Percentiles rank a stretch among this genome's conserved stretches.
Evolutionary conservation across 2,797 vertebrate species (phyloP).

Genomic region (Spondyliosoma cantharus): DNA sequence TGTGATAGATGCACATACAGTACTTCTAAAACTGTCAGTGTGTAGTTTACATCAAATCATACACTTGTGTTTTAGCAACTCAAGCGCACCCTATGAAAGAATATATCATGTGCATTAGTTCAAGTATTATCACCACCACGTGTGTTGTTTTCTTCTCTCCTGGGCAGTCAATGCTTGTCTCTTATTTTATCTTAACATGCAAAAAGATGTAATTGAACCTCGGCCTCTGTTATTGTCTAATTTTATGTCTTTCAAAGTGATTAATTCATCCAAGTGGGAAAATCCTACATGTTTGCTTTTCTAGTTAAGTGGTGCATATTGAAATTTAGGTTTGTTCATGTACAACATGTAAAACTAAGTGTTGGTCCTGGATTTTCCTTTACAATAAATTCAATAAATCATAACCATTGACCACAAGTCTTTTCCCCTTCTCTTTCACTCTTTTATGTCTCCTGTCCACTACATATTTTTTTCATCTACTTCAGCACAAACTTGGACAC

Average conservation of each 20-base stretch:
- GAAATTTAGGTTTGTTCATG: slow-evolving; percentile 24
- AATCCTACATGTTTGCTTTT: slow-evolving; percentile 21
- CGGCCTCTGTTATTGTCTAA: slow-evolving; percentile 1
- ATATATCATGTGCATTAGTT: slow-evolving; percentile 33
- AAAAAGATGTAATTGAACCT: neutral
- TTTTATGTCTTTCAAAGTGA: slow-evolving; percentile 26
- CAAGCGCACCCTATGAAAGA: neutral
- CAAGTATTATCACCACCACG: neutral
- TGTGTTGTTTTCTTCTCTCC: neutral
- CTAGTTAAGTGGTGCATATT: slow-evolving; percentile 11
- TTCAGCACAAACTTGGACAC: too few relatives aligned
- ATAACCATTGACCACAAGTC: slow-evolving; percentile 5
- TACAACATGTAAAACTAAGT: slow-evolving; percentile 21
- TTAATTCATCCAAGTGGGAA: slow-evolving; percentile 9
- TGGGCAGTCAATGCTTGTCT: neutral
- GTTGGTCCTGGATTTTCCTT: slow-evolving; percentile 28
- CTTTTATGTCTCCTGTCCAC: neutral
- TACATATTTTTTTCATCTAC: too few relatives aligned
- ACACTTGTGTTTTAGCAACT: slow-evolving; percentile 23
- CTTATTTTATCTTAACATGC: slow-evolving; percentile 10
- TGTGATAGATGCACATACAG: neutral
- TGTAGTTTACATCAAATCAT: slow-evolving; percentile 27
- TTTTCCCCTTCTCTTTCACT: neutral
- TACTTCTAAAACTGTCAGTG: neutral
- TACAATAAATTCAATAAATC: slow-evolving; percentile 36